A percentile compares a stretch with the other conserved stretches of the same genome.
Conservation (phyloP, 2,113 vertebrate species). For the Picathartes gymnocephalus region DNA sequence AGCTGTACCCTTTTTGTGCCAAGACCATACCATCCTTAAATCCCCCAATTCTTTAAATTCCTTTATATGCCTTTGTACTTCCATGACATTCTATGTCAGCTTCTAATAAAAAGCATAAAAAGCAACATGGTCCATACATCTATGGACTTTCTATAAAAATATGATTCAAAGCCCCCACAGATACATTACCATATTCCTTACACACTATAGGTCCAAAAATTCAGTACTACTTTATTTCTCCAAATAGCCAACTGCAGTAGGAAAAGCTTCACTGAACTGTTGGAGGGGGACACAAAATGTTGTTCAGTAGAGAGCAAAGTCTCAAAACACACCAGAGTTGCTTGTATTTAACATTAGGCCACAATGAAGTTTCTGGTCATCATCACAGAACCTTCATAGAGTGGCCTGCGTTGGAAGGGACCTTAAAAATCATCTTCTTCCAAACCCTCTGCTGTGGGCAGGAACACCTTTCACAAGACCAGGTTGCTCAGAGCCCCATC, state of each 20-base stretch:
- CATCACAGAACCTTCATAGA: fast-evolving
- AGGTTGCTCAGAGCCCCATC: not conserved
- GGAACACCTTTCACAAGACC: not conserved
- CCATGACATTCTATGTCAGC: not conserved
- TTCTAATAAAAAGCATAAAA: not conserved
- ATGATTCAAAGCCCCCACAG: not conserved
- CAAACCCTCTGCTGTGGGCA: not conserved
- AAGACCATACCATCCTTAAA: not conserved
- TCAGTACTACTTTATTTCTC: not conserved
- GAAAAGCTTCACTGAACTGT: not conserved
- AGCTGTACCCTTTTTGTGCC: not conserved
- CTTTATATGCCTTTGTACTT: not conserved
- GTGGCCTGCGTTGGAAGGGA: not conserved
- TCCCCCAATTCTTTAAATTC: not conserved
- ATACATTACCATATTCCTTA: not conserved
- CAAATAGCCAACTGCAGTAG: not conserved
- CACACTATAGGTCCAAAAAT: not conserved
- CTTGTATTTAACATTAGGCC: not conserved
- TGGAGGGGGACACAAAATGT: not conserved
- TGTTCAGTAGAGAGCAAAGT: not conserved
- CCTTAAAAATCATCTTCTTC: not conserved
- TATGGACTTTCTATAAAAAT: not conserved
- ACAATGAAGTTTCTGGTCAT: not conserved
- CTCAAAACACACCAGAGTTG: not conserved
- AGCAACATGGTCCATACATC: not conserved